Evolutionary conservation across 2,113 vertebrate species (phyloP).

Genomic region (Eonycteris spelaea): DNA sequence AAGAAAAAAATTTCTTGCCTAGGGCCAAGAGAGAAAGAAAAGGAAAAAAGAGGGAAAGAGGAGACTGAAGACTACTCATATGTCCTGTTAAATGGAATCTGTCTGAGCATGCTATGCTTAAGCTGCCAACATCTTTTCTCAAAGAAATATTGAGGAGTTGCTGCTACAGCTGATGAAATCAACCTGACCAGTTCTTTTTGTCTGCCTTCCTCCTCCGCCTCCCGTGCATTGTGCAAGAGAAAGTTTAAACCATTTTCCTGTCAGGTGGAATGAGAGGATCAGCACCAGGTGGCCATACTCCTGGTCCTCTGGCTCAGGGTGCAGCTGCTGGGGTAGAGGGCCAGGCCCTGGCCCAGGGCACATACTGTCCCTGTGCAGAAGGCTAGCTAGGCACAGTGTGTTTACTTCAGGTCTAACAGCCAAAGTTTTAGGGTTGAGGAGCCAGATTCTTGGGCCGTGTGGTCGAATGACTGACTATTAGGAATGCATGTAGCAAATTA

Average conservation of each 20-base stretch:
- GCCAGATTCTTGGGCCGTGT: neutral
- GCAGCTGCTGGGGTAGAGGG: conserved; percentile 35
- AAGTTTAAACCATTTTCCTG: conserved; percentile 77
- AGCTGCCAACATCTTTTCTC: conserved; percentile 80
- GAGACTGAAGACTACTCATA: neutral
- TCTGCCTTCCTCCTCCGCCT: conserved; percentile 69
- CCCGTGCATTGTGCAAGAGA: conserved; percentile 79
- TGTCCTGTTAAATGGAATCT: conserved; percentile 78
- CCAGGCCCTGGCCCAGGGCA: neutral
- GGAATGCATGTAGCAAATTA: neutral
- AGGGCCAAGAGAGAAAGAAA: conserved; percentile 11
- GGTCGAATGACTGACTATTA: conserved; percentile 26
- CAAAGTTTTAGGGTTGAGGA: neutral
- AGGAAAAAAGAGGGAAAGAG: neutral
- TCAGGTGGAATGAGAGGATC: conserved; percentile 37
- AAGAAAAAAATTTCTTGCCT: conserved; percentile 9
- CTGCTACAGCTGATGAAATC: conserved; percentile 78
- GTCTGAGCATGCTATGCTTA: conserved; percentile 73
- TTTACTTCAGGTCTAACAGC: neutral
- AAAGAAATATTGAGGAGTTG: conserved; percentile 76
- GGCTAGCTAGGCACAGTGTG: neutral
- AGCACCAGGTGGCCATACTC: conserved; percentile 47
- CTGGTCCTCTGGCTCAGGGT: neutral
- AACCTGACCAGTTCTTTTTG: conserved; percentile 79
- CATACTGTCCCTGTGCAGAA: neutral